Evolutionary conservation across 2,888 invertebrate genomes (phyloP).

Genomic region (Oxytorus armatus): DNA sequence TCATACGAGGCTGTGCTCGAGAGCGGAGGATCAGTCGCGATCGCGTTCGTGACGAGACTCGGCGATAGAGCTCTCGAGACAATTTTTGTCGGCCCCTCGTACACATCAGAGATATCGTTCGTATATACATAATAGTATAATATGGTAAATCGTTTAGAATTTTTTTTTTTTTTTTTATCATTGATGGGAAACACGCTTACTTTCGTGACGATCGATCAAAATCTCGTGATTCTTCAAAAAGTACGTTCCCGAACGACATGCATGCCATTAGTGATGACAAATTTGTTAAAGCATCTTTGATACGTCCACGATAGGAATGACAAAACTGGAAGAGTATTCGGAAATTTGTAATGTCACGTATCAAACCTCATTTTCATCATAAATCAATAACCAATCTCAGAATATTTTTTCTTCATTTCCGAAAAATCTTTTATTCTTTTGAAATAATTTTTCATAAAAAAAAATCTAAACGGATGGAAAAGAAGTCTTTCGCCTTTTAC

Average conservation of each 20-base stretch:
- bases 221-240: conserved; percentile 38
- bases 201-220: conserved; percentile 58
- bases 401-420: background rate
- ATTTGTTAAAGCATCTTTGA: conserved; percentile 17
- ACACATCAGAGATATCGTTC: conserved; percentile 26
- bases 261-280: background rate
- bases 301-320: background rate
- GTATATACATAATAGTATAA: conserved; percentile 37
- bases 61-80: conserved; percentile 51
- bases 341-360: conserved; percentile 1
- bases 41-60: conserved; percentile 79
- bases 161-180: conserved; percentile 14
- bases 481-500: too few species aligned
- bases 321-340: background rate
- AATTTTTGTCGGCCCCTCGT: conserved; percentile 33
- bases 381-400: background rate
- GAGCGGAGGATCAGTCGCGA: conserved; percentile 76
- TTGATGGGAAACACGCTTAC: conserved; percentile 30
- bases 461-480: too few species aligned
- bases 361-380: background rate
- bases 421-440: background rate
- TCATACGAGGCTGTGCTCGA: conserved; percentile 73
- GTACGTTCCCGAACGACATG: background rate
- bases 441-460: background rate
- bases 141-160: conserved; percentile 19